Evolutionary conservation across 2,888 invertebrate species (phyloP), one percentile per base, ranked within the genome.

Genomic region (Drosophila tripunctata): DNA sequence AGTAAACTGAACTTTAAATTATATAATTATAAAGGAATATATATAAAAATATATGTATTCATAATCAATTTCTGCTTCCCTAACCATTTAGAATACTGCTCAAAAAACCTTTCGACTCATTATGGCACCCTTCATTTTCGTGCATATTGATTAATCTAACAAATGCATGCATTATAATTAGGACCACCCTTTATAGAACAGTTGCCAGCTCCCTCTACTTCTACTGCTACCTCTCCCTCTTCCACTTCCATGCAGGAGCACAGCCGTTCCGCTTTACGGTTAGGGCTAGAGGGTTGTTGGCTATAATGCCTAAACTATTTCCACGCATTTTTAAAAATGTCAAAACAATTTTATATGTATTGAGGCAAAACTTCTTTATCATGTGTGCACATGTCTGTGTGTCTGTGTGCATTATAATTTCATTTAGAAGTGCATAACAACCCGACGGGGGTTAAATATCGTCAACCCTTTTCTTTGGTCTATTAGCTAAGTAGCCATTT

Each of bases 401-500:
- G 38, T 57, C 55, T 47, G 58, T 50, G 48, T 52, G 78, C 67
- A 82, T 77, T 82, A 78, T 87, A 87, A 81, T 84, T 87, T 84
- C 78, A 83, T 87, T 83, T 81, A 69, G 35, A 45, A 40, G 43
- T 60, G 60, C 76, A 68, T 65, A 66, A 67, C 66, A 73, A 56
- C 15, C 8, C 69, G 47, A 64, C 76, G 82, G 88, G 89, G 89
- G 89, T 89, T 88, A 82, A 68, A 82, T 75, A 78, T 67, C n/a
- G 41, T 51, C 87, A 87, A 85, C 86, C 81, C 78, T 86, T 80
- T 80, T 35, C 10, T 41, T 40, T 30, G 57, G 40, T 74, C 79
- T 88, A 75, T 70, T 76, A 75, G 72, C 73, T 84, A 83, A 81
- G 88, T 83, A 82, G 90, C 89, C 89, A 89, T 89, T 89, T 89